phyloP scores from a whole-genome alignment of 1,140 invertebrate species.

The Drosophila nigrodunni region DNA sequence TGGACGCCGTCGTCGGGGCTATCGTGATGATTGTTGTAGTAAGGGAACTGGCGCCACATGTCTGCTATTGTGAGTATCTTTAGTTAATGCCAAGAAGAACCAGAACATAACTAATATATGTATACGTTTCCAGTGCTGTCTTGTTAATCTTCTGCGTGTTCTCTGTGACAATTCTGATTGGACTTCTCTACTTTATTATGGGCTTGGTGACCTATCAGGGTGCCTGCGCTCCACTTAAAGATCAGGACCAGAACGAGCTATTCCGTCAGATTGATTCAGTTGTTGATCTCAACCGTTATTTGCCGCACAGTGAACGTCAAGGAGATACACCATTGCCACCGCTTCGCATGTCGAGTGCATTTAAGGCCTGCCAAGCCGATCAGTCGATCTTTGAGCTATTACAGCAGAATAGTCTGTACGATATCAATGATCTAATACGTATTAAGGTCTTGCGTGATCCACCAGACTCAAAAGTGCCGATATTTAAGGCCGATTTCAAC shows the following conservation, averaged over 20 bases:
- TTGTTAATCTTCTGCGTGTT: constrained; percentile 92
- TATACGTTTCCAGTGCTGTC: constrained; percentile 88
- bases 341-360: constrained; percentile 80
- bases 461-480: constrained; percentile 30
- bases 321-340: constrained; percentile 29
- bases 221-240: constrained; percentile 91
- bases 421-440: constrained; percentile 60
- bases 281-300: constrained; percentile 86
- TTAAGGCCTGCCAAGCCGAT: constrained; percentile 90
- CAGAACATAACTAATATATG: constrained; percentile 6
- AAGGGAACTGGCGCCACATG: constrained; percentile 93
- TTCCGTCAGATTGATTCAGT: constrained; percentile 88
- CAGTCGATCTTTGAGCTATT: constrained; percentile 89
- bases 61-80: constrained; percentile 90
- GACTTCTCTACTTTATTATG: constrained; percentile 89
- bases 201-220: constrained; percentile 90
- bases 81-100: neutral
- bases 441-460: constrained; percentile 74
- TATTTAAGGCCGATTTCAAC: constrained; percentile 83
- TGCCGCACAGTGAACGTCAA: constrained; percentile 18
- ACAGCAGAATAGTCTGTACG: constrained; percentile 83
- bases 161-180: constrained; percentile 89
- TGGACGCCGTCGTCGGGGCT: constrained; percentile 42
- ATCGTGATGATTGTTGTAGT: constrained; percentile 89
- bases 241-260: constrained; percentile 88